These are phyloP conservation scores for Dreissena rostriformis DNA, from an alignment of 1,140 invertebrate species.

Conservation along the genomic window DNA sequence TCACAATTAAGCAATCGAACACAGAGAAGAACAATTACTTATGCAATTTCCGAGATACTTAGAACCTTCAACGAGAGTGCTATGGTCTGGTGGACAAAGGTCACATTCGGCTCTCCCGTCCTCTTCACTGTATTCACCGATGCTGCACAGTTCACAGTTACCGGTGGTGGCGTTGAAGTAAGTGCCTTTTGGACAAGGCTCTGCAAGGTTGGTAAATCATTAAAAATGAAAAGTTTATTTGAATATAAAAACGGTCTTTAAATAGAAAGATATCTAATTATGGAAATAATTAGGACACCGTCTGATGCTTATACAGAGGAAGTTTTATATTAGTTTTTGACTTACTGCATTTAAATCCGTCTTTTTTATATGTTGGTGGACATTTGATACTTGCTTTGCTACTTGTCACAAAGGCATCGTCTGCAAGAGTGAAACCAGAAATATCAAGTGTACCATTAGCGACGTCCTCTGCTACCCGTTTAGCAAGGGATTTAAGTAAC, in stretches of 20 bases:
- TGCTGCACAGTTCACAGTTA: slow-evolving; percentile 6
- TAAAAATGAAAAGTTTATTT: not conserved
- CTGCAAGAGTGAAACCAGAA: not conserved
- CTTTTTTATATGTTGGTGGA: not conserved
- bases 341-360: slow-evolving; percentile 2
- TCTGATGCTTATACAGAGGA: no score
- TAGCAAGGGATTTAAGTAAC: not conserved
- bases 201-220: not conserved
- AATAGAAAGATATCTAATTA: not conserved
- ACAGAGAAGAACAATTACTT: not conserved
- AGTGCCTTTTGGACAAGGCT: not conserved
- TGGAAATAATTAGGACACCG: no score
- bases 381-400: not conserved
- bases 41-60: not conserved
- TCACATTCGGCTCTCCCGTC: not conserved
- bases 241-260: not conserved
- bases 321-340: no score
- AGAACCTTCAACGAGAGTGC: not conserved
- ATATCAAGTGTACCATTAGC: not conserved
- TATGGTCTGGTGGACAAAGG: slow-evolving; percentile 6
- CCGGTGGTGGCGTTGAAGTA: not conserved
- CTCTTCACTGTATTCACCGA: slow-evolving; percentile 16
- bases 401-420: not conserved
- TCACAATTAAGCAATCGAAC: no score
- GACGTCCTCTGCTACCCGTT: not conserved